Evolutionary conservation across 2,888 invertebrate species (phyloP), one percentile per base, ranked within the genome.

Genomic region (Chalcis sispes): DNA sequence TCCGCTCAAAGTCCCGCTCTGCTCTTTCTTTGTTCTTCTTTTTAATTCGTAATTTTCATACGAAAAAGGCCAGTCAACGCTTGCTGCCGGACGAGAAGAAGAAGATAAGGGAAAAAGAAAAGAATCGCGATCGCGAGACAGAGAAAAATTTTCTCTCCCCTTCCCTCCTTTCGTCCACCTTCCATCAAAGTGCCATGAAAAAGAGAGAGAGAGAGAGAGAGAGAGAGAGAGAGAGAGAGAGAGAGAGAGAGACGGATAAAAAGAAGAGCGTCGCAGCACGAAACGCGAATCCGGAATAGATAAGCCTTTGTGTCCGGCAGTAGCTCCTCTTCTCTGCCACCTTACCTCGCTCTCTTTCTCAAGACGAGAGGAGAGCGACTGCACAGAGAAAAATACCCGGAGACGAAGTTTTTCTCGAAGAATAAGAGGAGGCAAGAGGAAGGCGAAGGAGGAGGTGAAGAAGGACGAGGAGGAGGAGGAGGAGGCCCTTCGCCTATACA

Each of bases 31-130:
- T n/a, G 23, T 27, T 10, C 27, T 8, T 13, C n/a, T 67, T 70
- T 66, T 65, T 59, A 48, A 46, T 59, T 59, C n/a, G 72, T 73
- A 69, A 77, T 77, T 77, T 77, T 77, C 70, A 70, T 77, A 46
- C 72, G 50, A 72, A 56, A 72, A 72, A 52, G 69, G 52, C 71
- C 48, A 65, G 71, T 42, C 65, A 52, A 56, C 25, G 42, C 65
- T 54, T 54, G 10, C 3, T 32, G 46, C 50, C 36, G 58, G 61
- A 48, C 58, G 59, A 65, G 64, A 54, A n/a, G n/a, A n/a, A n/a
- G n/a, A n/a, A n/a, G n/a, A n/a, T n/a, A n/a, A n/a, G n/a, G n/a
- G n/a, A n/a, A 66, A 56, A 71, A 67, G 64, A 36, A 40, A 8
- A 23, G 23, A 59, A 58, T 50, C 25, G 58, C 48, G 58, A 52